Conservation (phyloP, 2,888 invertebrate genomes). For the Drosophila monieri region DNA sequence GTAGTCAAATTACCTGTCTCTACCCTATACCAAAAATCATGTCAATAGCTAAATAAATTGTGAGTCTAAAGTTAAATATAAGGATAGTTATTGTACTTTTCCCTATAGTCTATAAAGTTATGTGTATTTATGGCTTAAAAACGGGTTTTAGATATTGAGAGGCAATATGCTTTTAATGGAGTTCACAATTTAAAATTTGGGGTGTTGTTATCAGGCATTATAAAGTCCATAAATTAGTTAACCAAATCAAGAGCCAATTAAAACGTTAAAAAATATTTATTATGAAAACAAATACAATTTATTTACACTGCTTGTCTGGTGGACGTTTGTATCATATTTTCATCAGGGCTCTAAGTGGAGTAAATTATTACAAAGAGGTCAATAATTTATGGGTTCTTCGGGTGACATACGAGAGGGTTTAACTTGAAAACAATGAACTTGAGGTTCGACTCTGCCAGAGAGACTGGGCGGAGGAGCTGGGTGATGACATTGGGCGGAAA, state of each 20-base stretch:
- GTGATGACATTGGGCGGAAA: slow-evolving; percentile 5
- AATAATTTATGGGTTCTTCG: slow-evolving; percentile 22
- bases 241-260: slow-evolving; percentile 4
- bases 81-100: no score
- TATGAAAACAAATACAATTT: background rate
- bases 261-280: background rate
- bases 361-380: slow-evolving; percentile 20
- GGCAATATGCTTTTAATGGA: no score
- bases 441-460: slow-evolving; percentile 9
- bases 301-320: no score
- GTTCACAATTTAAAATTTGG: background rate
- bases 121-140: no score
- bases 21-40: background rate
- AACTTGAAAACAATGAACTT: slow-evolving; percentile 36
- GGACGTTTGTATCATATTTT: slow-evolving; percentile 10
- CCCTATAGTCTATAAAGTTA: no score
- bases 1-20: background rate
- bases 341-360: slow-evolving; percentile 7
- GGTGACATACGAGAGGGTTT: slow-evolving; percentile 17
- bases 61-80: background rate
- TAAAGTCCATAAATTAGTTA: background rate
- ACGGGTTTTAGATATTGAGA: no score
- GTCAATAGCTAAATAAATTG: background rate
- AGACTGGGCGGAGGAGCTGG: background rate
- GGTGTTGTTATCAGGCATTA: background rate